Evolutionary conservation across 2,797 vertebrate species (phyloP), one percentile per base, ranked within the genome.

Genomic region (Erpetoichthys calabaricus): DNA sequence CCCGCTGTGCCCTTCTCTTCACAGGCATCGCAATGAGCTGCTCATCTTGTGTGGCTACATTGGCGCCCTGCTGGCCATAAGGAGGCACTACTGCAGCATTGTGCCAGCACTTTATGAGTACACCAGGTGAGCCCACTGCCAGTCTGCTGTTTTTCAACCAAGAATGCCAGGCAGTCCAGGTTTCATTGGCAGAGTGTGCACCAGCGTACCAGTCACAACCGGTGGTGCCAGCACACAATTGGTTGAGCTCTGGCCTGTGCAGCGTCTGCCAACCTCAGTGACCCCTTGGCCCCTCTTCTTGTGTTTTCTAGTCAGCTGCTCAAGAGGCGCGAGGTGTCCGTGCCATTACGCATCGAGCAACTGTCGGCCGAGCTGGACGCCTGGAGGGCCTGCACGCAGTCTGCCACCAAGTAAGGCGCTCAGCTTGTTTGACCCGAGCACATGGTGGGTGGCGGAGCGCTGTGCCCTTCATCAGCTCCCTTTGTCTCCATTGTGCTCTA

Each of bases 81-180:
- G 85, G 65, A 89, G 90, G 69, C 80, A 87, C 8, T 98, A 97
- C 71, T 76, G 64, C 62, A 92, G 86, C 73, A 89, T 98, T 41
- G 88, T 98, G 8, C 92, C 94, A 50, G 90, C 92, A 43, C 87
- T 98, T 59, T 98, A 95, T 45, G 95, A 98, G 60, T 98, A 95
- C 57, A 98, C 94, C 56, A 95, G 92, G 95, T 97, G 83, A 70
- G 60, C 7, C 3, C 6, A 55, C 41, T 44, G 49, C 9, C 52
- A 47, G 45, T 9, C 47, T n/a, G 42, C 64, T 51, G 58, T 57
- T 25, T 59, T n/a, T 56, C 3, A 56, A 3, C 45, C 44, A 58
- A 25, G 25, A 25, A 25, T 25, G 25, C 25, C 25, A 25, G 25
- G 25, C 25, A 25, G 25, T 25, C 25, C 25, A 25, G 25, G 25